phyloP scores from a whole-genome alignment of 1,140 invertebrate genomes.

The Bombus consobrinus region DNA sequence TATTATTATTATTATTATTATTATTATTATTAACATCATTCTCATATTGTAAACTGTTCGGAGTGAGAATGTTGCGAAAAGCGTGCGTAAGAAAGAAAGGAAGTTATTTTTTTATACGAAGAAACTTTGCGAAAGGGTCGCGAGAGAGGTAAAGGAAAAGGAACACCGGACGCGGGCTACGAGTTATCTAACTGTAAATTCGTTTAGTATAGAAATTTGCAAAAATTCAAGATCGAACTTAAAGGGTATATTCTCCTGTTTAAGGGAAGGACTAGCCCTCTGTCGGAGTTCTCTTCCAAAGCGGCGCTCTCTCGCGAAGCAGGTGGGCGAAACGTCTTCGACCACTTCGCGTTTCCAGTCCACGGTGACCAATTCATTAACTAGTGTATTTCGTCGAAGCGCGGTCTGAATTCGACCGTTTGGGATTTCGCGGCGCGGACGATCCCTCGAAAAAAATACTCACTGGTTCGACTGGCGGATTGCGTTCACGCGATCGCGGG shows the following conservation, averaged over 20 bases:
- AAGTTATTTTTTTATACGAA: slow-evolving; percentile 63
- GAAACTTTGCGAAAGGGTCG: background rate
- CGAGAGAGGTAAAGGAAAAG: background rate
- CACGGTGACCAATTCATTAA: background rate
- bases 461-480: slow-evolving; percentile 5
- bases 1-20: slow-evolving; percentile 47
- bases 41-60: slow-evolving; percentile 21
- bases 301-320: slow-evolving; percentile 1
- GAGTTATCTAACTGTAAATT: background rate
- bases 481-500: background rate
- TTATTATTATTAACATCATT: slow-evolving; percentile 48
- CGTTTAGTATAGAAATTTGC: background rate
- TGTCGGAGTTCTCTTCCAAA: background rate
- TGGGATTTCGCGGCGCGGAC: background rate
- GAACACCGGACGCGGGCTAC: slow-evolving; percentile 24
- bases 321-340: slow-evolving; percentile 13
- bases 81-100: slow-evolving; percentile 27
- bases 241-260: background rate
- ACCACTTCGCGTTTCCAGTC: background rate
- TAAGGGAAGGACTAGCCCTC: background rate
- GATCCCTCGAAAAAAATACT: slow-evolving; percentile 17
- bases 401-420: slow-evolving; percentile 39
- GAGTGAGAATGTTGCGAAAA: slow-evolving; percentile 35
- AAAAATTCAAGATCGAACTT: background rate
- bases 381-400: background rate